phyloP scores from a whole-genome alignment of 1,140 invertebrate genomes.

The Drosophila tristis region DNA sequence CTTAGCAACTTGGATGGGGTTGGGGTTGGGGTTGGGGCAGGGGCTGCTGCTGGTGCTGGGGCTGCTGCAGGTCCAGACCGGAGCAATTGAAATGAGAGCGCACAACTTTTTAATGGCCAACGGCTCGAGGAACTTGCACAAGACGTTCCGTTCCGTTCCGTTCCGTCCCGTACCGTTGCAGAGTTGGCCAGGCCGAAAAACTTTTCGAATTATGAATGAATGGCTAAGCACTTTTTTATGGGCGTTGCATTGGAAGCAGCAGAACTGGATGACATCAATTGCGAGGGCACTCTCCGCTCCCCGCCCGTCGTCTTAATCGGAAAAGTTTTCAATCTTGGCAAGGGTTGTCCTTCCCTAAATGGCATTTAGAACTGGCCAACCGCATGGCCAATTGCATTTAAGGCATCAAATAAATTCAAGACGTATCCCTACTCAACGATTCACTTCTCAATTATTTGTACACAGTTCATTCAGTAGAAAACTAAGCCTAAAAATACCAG shows the following conservation, averaged over 20 bases:
- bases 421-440: not conserved
- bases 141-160: conserved; percentile 22
- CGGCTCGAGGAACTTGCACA: conserved; percentile 42
- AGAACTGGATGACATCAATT: conserved; percentile 16
- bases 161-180: conserved; percentile 12
- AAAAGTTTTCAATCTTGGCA: not conserved
- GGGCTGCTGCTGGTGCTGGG: too few species aligned
- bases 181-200: conserved; percentile 43
- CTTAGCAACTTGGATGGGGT: conserved; percentile 53
- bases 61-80: too few species aligned
- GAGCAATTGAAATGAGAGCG: conserved; percentile 72
- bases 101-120: conserved; percentile 77
- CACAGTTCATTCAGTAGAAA: conserved; percentile 28
- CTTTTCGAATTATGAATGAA: conserved; percentile 62
- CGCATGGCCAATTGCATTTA: too few species aligned
- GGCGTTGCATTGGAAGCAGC: conserved; percentile 39
- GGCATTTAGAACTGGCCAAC: not conserved
- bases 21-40: too few species aligned
- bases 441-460: not conserved
- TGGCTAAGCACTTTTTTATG: conserved; percentile 29
- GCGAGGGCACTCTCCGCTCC: conserved; percentile 17
- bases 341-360: not conserved
- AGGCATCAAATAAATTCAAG: not conserved
- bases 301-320: not conserved
- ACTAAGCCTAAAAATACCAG: conserved; percentile 19